phyloP scores from a whole-genome alignment of 1,140 invertebrate species.

The Calycopis cecrops region DNA sequence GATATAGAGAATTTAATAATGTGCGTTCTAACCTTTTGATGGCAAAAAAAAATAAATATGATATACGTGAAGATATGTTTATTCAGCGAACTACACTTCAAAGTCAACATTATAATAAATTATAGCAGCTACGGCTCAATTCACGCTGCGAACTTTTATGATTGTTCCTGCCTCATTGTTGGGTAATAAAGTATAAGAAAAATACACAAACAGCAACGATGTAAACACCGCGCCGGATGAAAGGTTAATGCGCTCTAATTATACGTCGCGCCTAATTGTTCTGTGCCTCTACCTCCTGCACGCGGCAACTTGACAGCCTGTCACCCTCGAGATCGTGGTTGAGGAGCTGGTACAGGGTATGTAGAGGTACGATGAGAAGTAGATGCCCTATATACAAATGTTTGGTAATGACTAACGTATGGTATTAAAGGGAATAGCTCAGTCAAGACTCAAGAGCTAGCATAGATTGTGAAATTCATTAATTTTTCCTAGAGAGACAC shows the following conservation, averaged over 20 bases:
- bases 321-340: no score
- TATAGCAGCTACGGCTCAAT: conserved; percentile 18
- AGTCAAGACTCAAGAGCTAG: no score
- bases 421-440: no score
- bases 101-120: conserved; percentile 15
- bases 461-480: no score
- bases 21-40: conserved; percentile 2
- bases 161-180: conserved; percentile 26
- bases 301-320: no score
- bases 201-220: conserved; percentile 31
- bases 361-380: no score
- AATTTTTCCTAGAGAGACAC: no score
- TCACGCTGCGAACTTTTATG: conserved; percentile 24
- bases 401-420: no score
- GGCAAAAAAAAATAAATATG: conserved; percentile 8
- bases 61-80: conserved; percentile 10
- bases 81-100: conserved; percentile 12
- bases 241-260: conserved; percentile 22
- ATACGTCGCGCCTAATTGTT: not conserved
- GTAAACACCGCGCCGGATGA: conserved; percentile 31
- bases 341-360: no score
- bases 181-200: conserved; percentile 32
- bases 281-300: no score
- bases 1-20: no score
- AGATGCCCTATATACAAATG: no score